Evolutionary conservation across 2,888 invertebrate species (phyloP).

Genomic region (Petrophora chlorosata): DNA sequence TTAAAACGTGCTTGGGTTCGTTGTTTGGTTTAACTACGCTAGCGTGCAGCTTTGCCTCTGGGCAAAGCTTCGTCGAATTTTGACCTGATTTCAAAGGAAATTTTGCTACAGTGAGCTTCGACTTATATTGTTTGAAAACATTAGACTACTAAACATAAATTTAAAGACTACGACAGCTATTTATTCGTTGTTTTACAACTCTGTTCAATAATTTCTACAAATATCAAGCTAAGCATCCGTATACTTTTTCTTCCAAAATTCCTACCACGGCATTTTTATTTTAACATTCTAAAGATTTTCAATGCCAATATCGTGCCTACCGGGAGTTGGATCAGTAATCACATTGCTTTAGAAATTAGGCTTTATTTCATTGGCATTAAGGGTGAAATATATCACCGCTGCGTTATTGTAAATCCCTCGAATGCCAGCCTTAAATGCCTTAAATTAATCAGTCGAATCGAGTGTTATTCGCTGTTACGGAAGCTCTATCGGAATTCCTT

Average conservation of each 20-base stretch:
- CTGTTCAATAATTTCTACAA: background rate
- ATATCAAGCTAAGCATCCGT: constrained; percentile 9
- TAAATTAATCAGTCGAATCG: constrained; percentile 42
- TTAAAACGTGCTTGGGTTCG: too few relatives aligned
- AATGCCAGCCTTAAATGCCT: too few relatives aligned
- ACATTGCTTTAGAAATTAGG: constrained; percentile 28
- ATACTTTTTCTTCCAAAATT: constrained; percentile 11
- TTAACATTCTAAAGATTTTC: constrained; percentile 32
- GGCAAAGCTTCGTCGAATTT: too few relatives aligned
- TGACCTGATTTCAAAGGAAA: too few relatives aligned
- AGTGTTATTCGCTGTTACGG: constrained; percentile 37
- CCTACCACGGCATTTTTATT: constrained; percentile 13
- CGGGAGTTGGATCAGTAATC: constrained; percentile 29
- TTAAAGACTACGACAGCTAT: too few relatives aligned
- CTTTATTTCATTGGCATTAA: constrained; percentile 29
- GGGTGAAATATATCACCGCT: constrained; percentile 26
- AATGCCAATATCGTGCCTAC: constrained; percentile 32
- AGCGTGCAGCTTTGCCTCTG: background rate
- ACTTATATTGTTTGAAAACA: too few relatives aligned
- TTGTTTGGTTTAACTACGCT: too few relatives aligned
- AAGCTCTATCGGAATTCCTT: constrained; percentile 35
- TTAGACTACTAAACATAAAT: too few relatives aligned
- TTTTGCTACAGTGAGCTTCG: too few relatives aligned
- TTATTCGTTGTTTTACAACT: background rate
- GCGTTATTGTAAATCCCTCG: constrained; percentile 35